These are phyloP conservation scores for Rafetus swinhoei DNA, from an alignment of 2,113 vertebrate species.

Conservation along the genomic window DNA sequence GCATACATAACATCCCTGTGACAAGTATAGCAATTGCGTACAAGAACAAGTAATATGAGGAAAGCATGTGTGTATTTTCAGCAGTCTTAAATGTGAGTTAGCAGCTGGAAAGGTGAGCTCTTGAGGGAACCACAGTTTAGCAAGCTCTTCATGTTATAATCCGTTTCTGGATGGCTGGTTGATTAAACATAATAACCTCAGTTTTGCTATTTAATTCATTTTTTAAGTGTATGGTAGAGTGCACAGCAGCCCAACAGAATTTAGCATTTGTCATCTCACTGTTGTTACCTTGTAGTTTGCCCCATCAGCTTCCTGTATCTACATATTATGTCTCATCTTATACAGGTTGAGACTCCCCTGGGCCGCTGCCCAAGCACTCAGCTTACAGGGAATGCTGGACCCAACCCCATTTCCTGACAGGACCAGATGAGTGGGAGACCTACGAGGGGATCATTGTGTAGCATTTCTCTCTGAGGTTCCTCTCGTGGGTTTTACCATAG, in stretches of 20 bases:
- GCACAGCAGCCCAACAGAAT: background rate
- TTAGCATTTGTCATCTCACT: background rate
- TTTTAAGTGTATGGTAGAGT: background rate
- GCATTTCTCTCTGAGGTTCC: background rate
- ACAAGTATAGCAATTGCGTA: background rate
- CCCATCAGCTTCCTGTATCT: background rate
- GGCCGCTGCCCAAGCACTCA: no score
- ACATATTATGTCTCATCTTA: background rate
- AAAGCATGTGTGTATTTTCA: background rate
- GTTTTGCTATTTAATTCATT: background rate
- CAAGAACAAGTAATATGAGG: background rate
- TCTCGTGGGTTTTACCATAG: background rate
- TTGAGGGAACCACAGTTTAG: background rate
- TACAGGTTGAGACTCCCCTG: no score
- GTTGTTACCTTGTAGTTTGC: background rate
- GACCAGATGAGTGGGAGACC: background rate
- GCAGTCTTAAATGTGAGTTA: background rate
- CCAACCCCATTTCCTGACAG: background rate
- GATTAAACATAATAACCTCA: background rate
- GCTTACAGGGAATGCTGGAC: no score
- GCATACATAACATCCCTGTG: background rate
- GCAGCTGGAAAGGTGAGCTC: background rate
- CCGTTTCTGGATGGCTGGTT: background rate
- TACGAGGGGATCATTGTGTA: background rate
- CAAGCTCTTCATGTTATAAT: background rate